Conservation (phyloP, 30 jellyfish, hydroid and myxozoan species). For the Hydractinia symbiolongicarpus region DNA sequence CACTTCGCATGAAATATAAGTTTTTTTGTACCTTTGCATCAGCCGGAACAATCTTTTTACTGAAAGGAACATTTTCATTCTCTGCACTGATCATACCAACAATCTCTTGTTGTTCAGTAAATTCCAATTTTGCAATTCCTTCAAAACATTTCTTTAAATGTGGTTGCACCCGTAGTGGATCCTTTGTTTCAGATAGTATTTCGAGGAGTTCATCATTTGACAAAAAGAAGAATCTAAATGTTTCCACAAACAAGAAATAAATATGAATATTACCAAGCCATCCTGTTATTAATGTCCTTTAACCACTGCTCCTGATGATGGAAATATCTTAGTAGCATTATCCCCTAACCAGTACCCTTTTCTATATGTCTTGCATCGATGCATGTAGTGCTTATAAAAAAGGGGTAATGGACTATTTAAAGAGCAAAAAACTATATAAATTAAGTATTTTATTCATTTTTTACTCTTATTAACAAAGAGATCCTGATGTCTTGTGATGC, state of each 20-base stretch:
- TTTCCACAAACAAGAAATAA: background rate
- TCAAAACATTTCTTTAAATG: slow-evolving; percentile 94
- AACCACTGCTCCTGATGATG: too few relatives aligned
- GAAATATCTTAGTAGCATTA: background rate
- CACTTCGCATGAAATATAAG: background rate
- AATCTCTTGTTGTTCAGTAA: slow-evolving; percentile 83
- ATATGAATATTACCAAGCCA: too few relatives aligned
- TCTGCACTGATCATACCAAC: slow-evolving; percentile 95
- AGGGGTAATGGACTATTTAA: too few relatives aligned
- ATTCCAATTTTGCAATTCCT: slow-evolving; percentile 73
- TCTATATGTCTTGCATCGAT: too few relatives aligned
- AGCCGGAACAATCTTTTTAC: slow-evolving; percentile 72
- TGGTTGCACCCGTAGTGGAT: slow-evolving; percentile 92
- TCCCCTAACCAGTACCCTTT: background rate
- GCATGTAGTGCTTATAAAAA: too few relatives aligned
- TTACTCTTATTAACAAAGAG: too few relatives aligned
- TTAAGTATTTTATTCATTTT: too few relatives aligned
- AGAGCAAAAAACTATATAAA: too few relatives aligned
- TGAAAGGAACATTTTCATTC: slow-evolving; percentile 71
- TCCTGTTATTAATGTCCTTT: too few relatives aligned
- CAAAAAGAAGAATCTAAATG: slow-evolving; percentile 66
- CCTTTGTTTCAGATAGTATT: slow-evolving; percentile 87
- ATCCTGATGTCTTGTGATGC: too few relatives aligned
- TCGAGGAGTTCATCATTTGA: slow-evolving; percentile 88
- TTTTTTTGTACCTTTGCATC: slow-evolving; percentile 57